phyloP scores from a whole-genome alignment of 2,113 vertebrate genomes.

The Ophthalmolycus amberensis region DNA sequence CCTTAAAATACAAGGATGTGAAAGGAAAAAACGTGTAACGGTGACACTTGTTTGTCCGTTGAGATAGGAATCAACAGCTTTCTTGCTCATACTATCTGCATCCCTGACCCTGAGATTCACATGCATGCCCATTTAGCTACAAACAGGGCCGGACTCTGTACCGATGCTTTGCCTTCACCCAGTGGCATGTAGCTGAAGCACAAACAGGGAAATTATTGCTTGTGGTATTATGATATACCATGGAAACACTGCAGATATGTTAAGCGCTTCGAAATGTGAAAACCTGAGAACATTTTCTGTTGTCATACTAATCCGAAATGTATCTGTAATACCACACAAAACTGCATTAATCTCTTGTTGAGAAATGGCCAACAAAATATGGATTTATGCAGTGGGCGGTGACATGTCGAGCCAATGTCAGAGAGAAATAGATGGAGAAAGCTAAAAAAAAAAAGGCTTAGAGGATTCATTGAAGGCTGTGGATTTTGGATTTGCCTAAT shows the following conservation, averaged over 20 bases:
- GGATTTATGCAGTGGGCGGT: constrained; percentile 37
- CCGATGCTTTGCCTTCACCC: background rate
- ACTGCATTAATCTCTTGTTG: constrained; percentile 23
- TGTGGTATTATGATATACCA: background rate
- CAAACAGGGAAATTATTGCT: background rate
- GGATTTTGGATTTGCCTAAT: constrained; percentile 43
- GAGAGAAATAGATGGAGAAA: background rate
- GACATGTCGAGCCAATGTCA: constrained; percentile 2
- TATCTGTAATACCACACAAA: constrained; percentile 11
- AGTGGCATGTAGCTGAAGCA: background rate
- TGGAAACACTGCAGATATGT: background rate
- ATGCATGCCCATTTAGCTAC: background rate
- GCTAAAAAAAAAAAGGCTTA: constrained; percentile 28
- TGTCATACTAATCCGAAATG: constrained; percentile 27
- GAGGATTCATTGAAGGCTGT: constrained; percentile 19
- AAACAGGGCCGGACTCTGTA: background rate
- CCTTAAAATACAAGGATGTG: background rate
- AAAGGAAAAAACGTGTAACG: background rate
- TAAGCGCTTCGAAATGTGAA: constrained; percentile 10
- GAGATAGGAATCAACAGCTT: background rate
- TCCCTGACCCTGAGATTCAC: constrained; percentile 4
- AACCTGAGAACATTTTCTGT: background rate
- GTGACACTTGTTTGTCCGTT: too few relatives aligned
- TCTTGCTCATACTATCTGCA: too few relatives aligned
- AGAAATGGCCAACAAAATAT: constrained; percentile 22